phyloP scores from a whole-genome alignment of 2,113 vertebrate genomes.

The Triplophysa siluroides region DNA sequence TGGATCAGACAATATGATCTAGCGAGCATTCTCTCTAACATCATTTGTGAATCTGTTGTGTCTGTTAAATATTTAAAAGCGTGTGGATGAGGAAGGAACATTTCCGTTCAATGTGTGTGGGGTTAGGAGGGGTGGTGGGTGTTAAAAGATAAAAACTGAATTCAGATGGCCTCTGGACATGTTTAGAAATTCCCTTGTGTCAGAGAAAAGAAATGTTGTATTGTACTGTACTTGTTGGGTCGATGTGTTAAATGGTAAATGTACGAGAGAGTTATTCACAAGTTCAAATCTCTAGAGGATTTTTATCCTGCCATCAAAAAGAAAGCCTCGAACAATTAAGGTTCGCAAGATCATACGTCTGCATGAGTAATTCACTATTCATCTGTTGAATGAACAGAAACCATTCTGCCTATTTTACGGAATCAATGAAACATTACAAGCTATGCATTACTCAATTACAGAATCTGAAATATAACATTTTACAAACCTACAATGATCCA shows the following conservation, averaged over 20 bases:
- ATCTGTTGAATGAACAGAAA: too few relatives aligned
- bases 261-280: neutral
- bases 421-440: neutral
- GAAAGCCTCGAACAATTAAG: too few relatives aligned
- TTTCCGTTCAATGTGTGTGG: constrained; percentile 52
- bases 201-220: constrained; percentile 33
- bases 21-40: constrained; percentile 70
- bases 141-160: constrained; percentile 38
- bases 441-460: neutral
- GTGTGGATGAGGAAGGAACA: constrained; percentile 53
- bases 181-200: constrained; percentile 29
- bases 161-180: constrained; percentile 48
- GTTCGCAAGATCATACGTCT: too few relatives aligned
- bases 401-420: too few relatives aligned
- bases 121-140: constrained; percentile 43
- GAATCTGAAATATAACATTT: neutral
- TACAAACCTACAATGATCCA: neutral
- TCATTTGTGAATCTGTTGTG: constrained; percentile 73
- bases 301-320: neutral
- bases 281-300: neutral
- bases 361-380: too few relatives aligned
- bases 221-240: constrained; percentile 1
- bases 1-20: constrained; percentile 77
- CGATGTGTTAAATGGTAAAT: constrained; percentile 19
- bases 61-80: constrained; percentile 77